These are phyloP conservation scores for Sialia sialis DNA, from an alignment of 2,113 vertebrate genomes.

Conservation along the genomic window DNA sequence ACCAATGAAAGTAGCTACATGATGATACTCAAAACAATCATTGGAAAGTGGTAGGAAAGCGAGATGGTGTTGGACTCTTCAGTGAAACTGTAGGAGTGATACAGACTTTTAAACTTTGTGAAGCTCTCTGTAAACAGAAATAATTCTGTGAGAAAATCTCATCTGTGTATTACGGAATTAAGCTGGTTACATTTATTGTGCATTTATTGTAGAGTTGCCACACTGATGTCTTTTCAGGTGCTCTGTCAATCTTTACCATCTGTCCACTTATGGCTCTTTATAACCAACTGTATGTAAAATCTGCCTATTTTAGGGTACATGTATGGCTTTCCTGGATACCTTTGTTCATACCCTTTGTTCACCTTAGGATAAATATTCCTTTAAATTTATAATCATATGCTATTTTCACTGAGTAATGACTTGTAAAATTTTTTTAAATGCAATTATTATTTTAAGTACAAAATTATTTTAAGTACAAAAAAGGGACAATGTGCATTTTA, in stretches of 20 bases:
- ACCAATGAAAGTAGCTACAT: neutral
- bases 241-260: neutral
- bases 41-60: neutral
- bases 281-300: neutral
- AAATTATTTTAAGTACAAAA: neutral
- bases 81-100: neutral
- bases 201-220: neutral
- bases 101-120: neutral
- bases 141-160: neutral
- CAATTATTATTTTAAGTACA: neutral
- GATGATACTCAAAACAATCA: neutral
- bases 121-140: neutral
- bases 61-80: neutral
- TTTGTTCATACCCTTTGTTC: too few relatives aligned
- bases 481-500: neutral
- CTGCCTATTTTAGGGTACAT: neutral
- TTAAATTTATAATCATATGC: neutral
- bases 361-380: neutral
- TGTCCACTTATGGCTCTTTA: neutral
- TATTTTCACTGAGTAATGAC: neutral
- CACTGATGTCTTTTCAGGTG: accelerated
- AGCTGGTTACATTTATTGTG: neutral
- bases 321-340: neutral
- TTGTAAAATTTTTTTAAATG: neutral
- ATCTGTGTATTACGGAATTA: neutral